These are phyloP conservation scores for Carassius carassius DNA, from an alignment of 2,113 vertebrate genomes.

Conservation along the genomic window DNA sequence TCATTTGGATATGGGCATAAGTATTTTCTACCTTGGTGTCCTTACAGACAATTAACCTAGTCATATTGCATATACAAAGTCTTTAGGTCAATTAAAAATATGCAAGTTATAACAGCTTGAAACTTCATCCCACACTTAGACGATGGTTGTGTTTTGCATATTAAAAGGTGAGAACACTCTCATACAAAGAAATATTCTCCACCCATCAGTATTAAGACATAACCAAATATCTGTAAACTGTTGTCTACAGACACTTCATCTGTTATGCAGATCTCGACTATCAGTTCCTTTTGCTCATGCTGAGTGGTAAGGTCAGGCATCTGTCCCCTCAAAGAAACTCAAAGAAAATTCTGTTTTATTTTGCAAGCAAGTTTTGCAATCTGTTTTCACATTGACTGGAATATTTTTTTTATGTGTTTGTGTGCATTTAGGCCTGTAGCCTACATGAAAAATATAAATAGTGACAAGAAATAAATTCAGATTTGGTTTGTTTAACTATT, in stretches of 20 bases:
- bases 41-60: neutral
- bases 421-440: neutral
- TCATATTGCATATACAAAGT: neutral
- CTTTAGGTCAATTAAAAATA: neutral
- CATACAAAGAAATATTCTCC: neutral
- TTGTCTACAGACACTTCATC: constrained; percentile 11
- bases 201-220: neutral
- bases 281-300: constrained; percentile 20
- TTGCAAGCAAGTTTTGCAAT: neutral
- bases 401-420: neutral
- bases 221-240: constrained; percentile 4
- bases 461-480: neutral
- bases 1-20: neutral
- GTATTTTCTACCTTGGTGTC: neutral
- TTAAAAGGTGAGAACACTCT: constrained; percentile 4
- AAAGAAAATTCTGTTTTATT: neutral
- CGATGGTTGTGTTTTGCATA: constrained; percentile 1
- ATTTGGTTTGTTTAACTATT: neutral
- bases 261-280: constrained; percentile 25
- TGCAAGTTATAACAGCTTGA: neutral
- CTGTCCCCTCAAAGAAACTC: neutral
- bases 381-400: too few species aligned
- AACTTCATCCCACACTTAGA: neutral
- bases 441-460: neutral
- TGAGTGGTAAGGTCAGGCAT: neutral